Base-by-base conservation (phyloP, 1,140 invertebrate genomes). In the Radopholus similis region DNA sequence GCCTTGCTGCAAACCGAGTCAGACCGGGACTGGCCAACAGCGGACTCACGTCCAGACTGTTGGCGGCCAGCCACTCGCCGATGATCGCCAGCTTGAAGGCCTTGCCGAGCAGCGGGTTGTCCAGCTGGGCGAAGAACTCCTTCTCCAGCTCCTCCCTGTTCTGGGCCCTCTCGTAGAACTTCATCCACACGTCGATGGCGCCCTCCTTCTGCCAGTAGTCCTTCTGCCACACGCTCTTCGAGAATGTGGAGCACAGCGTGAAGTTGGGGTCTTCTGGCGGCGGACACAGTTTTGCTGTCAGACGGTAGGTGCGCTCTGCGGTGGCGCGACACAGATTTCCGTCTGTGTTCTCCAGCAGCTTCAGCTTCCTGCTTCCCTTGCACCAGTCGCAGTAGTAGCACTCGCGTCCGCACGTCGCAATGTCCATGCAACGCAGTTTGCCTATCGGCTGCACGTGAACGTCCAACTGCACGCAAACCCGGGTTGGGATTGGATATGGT, bases 361-460 rank as follows among this genome's bases (percentile, higher is more conserved):
- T 80, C 13, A 81, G 35, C 57, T 81, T 81, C 75, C 78, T 62
- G 2, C 71, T 70, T 1, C 69, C 62, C 42, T 81, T 82, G 62
- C 80, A 81, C 80, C 80, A 81, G 72, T 81, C 80, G 56, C 79
- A 81, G 42, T 81, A 81, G 60, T 72, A 81, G 44, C 79, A 81
- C 55, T 81, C 80, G 37, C 78, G 64, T 18, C 73, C 78, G 38
- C 78, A 81, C 30, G 78, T 81, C 9, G 78, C 78, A 8, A 82
- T 77, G 51, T 81, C 78, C 78, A 81, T 81, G 54, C 79, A 81
- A 32, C 79, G 51, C 6, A 81, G 67, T 66, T 81, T 81, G n/a
- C 79, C 79, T 49, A 81, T 82, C 9, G 79, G 79, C 62, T 81
- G 79, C 47, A 81, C 81, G 47, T 64, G 62, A 13, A 69, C 67